These are phyloP conservation scores for Rhinoraja longicauda DNA, from an alignment of 2,797 vertebrate genomes.

Conservation along the genomic window DNA sequence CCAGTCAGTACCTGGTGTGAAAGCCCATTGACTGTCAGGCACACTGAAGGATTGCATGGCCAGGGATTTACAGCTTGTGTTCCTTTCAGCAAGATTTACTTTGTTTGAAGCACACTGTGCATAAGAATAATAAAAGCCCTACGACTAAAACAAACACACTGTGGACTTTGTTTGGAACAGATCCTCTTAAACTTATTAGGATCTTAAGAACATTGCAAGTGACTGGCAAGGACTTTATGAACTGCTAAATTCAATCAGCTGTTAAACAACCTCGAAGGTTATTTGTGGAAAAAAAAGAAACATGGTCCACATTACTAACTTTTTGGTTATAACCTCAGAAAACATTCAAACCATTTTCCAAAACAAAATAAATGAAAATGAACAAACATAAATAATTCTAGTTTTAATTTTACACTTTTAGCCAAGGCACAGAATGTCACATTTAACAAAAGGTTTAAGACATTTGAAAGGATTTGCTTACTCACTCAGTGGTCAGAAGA, in stretches of 20 bases:
- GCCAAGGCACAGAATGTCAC: background rate
- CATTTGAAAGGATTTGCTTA: background rate
- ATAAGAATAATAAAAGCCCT: background rate
- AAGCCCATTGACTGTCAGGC: background rate
- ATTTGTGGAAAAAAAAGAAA: background rate
- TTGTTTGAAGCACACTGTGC: background rate
- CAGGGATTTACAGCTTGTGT: background rate
- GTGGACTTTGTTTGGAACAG: constrained; percentile 3
- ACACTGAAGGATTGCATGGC: background rate
- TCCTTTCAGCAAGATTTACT: background rate
- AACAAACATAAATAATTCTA: background rate
- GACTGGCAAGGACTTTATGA: background rate
- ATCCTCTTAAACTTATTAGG: background rate
- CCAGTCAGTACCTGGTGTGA: background rate
- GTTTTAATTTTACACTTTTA: background rate
- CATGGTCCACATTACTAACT: background rate
- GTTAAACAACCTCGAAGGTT: background rate
- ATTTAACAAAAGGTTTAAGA: background rate
- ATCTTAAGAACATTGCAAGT: background rate
- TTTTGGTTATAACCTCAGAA: too few species aligned
- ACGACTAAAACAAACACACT: background rate
- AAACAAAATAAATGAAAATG: background rate
- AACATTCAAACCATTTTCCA: background rate
- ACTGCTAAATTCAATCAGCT: background rate
- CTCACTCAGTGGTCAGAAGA: background rate